Base-by-base conservation (phyloP, 2,888 invertebrate genomes). In the Camptogramma bilineatum region DNA sequence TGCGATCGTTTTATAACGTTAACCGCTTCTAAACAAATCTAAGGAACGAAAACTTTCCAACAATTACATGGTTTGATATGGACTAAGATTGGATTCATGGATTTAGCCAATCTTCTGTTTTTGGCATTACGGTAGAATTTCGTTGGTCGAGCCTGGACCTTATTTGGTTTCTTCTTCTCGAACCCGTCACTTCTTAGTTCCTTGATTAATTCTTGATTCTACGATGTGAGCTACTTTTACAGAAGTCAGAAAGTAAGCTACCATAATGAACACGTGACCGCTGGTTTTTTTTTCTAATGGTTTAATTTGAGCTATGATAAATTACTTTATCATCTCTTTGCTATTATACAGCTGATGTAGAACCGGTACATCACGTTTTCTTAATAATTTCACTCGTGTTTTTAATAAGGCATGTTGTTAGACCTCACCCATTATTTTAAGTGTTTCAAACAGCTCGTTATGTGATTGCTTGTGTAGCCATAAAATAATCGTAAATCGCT, bases 401-500 rank as follows among this genome's bases (percentile, higher is more conserved):
- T 39, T 2, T 13, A 34, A 39, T 3, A 39, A 28, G 28, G 5
- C 7, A 28, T 28, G 13, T n/a, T n/a, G 34, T 13, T 39, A 9
- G 13, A 13, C 34, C 34, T 39, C 34, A 39, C 13, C 13, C 2
- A 34, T 10, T 39, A 9, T 39, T 39, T 39, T 13, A 39, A 39
- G 34, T 39, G 34, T 34, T 34, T 34, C 34, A 13, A 34, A 34
- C 10, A 13, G 10, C 34, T 34, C 28, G 28, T 44, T 51, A 51
- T 10, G 24, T 34, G 28, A 60, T 51, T 39, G 44, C 54, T 54
- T 21, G 50, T 54, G 7, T 21, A 54, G 44, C 48, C 44, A 50
- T 61, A 57, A 61, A 65, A 57, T 21, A 19, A 46, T 53, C 44
- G 31, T 53, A 54, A 71, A 67, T 66, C 34, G 65, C 62, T 73